These are phyloP conservation scores for Ennomos erosarius DNA, from an alignment of 2,888 invertebrate species.

Conservation along the genomic window DNA sequence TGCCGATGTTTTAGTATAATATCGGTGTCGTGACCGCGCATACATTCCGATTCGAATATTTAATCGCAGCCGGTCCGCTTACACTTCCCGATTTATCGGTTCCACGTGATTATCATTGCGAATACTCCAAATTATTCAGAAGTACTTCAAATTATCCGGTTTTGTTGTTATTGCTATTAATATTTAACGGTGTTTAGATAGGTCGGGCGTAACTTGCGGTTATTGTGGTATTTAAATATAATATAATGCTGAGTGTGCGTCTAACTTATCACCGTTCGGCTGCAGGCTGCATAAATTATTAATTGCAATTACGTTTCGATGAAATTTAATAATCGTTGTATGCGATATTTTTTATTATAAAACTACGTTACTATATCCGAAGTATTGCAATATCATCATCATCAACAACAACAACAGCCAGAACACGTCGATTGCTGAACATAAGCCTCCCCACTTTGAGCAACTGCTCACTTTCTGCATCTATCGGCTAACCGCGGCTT, in stretches of 20 bases:
- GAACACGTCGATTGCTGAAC: no score
- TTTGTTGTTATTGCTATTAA: conserved; percentile 14
- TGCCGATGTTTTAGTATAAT: conserved; percentile 52
- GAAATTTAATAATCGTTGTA: no score
- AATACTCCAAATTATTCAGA: conserved; percentile 29
- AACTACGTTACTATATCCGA: no score
- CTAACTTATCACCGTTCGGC: background rate
- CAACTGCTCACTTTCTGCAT: no score
- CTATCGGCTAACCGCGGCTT: no score
- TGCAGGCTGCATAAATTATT: no score
- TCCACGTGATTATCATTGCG: conserved; percentile 56
- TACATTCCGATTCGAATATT: conserved; percentile 54
- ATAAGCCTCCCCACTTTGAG: no score
- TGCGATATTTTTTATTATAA: no score
- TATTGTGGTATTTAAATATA: conserved; percentile 11
- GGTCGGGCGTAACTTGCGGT: conserved; percentile 10
- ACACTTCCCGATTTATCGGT: conserved; percentile 60
- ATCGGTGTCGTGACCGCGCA: conserved; percentile 66
- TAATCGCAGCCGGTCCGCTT: conserved; percentile 54
- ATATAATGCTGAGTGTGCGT: conserved; percentile 6
- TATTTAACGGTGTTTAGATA: conserved; percentile 22
- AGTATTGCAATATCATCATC: no score
- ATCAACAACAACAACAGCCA: no score
- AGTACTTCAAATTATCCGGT: conserved; percentile 8
- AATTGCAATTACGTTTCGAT: no score